These are phyloP conservation scores for Dryobotodes eremita DNA, from an alignment of 2,888 invertebrate genomes.

Conservation along the genomic window DNA sequence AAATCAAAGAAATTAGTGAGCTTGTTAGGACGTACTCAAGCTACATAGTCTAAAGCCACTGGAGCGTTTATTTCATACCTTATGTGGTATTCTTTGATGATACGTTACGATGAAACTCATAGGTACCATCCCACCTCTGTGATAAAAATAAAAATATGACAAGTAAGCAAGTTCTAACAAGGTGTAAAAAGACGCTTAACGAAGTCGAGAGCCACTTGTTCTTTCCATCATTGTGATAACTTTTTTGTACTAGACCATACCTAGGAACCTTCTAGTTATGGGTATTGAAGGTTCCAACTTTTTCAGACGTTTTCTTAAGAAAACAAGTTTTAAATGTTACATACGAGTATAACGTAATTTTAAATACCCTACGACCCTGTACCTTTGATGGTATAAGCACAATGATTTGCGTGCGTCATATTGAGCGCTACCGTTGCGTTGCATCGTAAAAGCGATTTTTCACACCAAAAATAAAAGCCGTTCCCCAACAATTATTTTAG, in stretches of 20 bases:
- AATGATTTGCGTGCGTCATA: background rate
- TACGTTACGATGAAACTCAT: background rate
- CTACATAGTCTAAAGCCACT: slow-evolving; percentile 11
- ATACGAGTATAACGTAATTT: too few relatives aligned
- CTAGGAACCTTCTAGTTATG: background rate
- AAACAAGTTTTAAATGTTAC: background rate
- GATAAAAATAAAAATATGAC: background rate
- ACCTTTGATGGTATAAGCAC: background rate
- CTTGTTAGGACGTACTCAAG: slow-evolving; percentile 7
- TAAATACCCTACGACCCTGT: background rate
- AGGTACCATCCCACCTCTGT: too few relatives aligned
- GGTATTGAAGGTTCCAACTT: background rate
- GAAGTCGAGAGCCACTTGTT: background rate
- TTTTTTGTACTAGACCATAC: background rate
- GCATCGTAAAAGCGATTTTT: background rate
- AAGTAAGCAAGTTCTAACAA: background rate
- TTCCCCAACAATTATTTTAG: background rate
- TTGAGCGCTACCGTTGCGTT: background rate
- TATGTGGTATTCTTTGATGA: slow-evolving; percentile 37
- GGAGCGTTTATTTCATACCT: slow-evolving; percentile 17
- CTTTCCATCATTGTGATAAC: background rate
- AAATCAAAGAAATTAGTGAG: slow-evolving; percentile 37
- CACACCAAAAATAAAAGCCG: background rate
- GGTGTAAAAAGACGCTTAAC: background rate
- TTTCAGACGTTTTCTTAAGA: background rate